Evolutionary conservation across 1,140 invertebrate species (phyloP), one percentile per base, ranked within the genome.

Genomic region (Dinoponera quadriceps): DNA sequence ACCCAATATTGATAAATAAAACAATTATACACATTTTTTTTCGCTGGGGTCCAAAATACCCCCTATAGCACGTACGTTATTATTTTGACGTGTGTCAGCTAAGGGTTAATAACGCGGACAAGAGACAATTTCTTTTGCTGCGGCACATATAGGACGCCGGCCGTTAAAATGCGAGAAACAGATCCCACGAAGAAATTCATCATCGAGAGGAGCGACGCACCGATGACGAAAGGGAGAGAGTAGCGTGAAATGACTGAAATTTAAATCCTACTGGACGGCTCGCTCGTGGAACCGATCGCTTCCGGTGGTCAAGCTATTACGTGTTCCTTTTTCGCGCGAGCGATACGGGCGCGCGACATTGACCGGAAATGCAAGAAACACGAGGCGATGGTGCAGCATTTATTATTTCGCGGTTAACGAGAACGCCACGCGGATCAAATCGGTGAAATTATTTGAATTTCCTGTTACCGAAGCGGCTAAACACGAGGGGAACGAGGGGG

Each of bases 391-490:
- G 20, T 57, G 14, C 44, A 14, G 38, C 59, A 16, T 38, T 16
- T 29, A 54, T 48, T 25, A 65, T 84, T 72, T 71, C 18, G 11
- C 62, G 25, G 13, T 20, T 66, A 81, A 77, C 54, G 83, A 65
- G 22, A 13, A 65, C 7, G 9, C 14, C 25, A 20, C 38, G 65
- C 75, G 13, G 65, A 59, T 73, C 48, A 65, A 68, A 82, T 85
- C 54, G 49, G 55, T 22, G 49, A 68, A 71, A 83, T 87, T 65
- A 72, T 82, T 87, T 57, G 69, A 86, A 77, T 77, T 86, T 82
- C 57, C 71, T 77, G 75, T 55, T 54, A 55, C 62, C 29, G 48
- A 11, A 9, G 5, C 29, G 11, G 22, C 14, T 25, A 18, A 29
- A n/a, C 33, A 18, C 18, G 4, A 38, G 1, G 25, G 22, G n/a